Evolutionary conservation across 2,888 invertebrate genomes (phyloP).

Genomic region (Callinectes sapidus): DNA sequence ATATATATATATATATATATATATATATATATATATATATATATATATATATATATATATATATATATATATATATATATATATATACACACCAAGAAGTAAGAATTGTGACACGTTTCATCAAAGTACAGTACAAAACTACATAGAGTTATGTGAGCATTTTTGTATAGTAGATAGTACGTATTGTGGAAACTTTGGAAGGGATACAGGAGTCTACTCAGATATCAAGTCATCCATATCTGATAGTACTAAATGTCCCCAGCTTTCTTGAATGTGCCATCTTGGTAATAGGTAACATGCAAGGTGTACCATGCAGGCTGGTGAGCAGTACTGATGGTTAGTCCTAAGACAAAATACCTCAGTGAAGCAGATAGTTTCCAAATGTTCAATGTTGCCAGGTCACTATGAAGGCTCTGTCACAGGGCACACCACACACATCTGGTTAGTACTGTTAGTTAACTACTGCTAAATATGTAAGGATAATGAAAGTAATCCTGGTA

Average conservation of each 20-base stretch:
- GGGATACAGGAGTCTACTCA: neutral
- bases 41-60: neutral
- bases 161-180: neutral
- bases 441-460: slow-evolving; percentile 60
- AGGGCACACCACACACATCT: slow-evolving; percentile 55
- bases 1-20: neutral
- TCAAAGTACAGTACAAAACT: neutral
- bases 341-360: slow-evolving; percentile 61
- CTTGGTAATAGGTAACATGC: slow-evolving; percentile 29
- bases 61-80: neutral
- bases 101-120: neutral
- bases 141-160: neutral
- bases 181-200: neutral
- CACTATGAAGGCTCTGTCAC: slow-evolving; percentile 67
- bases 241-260: neutral
- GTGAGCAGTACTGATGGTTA: slow-evolving; percentile 45
- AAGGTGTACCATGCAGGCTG: slow-evolving; percentile 42
- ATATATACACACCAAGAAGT: neutral
- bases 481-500: slow-evolving; percentile 37
- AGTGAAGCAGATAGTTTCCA: slow-evolving; percentile 65
- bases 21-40: neutral
- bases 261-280: slow-evolving; percentile 27
- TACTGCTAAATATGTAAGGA: slow-evolving; percentile 40
- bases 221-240: neutral
- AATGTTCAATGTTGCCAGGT: slow-evolving; percentile 64